phyloP scores from a whole-genome alignment of 2,113 vertebrate species.

The Glaucomys volans region DNA sequence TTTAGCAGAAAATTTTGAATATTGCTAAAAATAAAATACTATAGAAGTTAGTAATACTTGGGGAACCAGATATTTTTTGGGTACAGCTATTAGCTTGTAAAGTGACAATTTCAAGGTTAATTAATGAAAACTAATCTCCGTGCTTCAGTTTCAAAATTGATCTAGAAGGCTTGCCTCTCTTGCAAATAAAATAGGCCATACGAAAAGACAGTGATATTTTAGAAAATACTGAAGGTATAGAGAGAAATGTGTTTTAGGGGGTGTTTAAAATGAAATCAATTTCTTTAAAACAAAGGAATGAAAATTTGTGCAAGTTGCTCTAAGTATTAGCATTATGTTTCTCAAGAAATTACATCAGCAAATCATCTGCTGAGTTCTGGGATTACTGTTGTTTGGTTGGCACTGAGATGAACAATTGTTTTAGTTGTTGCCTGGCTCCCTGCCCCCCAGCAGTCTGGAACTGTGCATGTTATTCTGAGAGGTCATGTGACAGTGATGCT shows the following conservation, averaged over 20 bases:
- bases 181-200: background rate
- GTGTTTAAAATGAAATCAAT: constrained; percentile 59
- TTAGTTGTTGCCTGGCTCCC: constrained; percentile 74
- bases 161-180: constrained; percentile 47
- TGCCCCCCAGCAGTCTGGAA: constrained; percentile 65
- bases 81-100: constrained; percentile 4
- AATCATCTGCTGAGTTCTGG: background rate
- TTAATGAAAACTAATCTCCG: constrained; percentile 45
- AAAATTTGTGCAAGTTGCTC: constrained; percentile 43
- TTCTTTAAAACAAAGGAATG: background rate
- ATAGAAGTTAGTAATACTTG: constrained; percentile 45
- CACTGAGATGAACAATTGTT: constrained; percentile 76
- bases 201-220: background rate
- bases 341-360: constrained; percentile 53
- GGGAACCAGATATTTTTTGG: background rate
- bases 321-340: constrained; percentile 56
- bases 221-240: constrained; percentile 24
- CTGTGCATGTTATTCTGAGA: background rate
- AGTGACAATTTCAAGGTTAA: constrained; percentile 51
- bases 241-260: background rate
- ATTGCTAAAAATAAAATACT: constrained; percentile 63
- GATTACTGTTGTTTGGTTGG: constrained; percentile 12
- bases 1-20: constrained; percentile 64
- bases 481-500: constrained; percentile 80
- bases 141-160: background rate